Percentiles rank a stretch among this genome's conserved stretches.
Conservation (phyloP, 2,888 invertebrate species). For the Stenotaenia linearis region DNA sequence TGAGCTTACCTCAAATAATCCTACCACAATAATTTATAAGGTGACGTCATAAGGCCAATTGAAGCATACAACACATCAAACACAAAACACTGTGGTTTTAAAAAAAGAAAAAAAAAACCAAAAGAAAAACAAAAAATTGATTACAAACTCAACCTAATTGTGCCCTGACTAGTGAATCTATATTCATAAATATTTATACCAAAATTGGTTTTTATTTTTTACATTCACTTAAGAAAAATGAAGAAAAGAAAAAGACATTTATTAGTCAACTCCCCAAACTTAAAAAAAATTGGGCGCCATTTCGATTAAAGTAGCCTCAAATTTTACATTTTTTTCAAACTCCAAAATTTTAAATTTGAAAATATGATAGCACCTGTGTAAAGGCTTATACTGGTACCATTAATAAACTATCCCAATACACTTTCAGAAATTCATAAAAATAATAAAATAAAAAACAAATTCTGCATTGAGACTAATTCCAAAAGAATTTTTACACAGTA, state of each 20-base stretch:
- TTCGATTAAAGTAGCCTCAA: neutral
- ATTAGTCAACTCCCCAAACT: neutral
- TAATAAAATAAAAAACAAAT: neutral
- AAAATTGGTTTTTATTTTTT: neutral
- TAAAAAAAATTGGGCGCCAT: neutral
- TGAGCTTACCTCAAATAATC: neutral
- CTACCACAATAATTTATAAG: neutral
- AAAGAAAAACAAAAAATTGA: neutral
- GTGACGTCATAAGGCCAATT: constrained; percentile 5
- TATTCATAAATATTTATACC: neutral
- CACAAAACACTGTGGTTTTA: neutral
- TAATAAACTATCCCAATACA: neutral
- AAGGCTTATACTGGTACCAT: neutral
- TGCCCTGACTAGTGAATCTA: constrained; percentile 9
- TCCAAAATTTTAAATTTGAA: neutral
- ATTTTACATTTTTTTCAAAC: neutral
- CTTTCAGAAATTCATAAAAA: neutral
- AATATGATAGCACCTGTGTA: neutral
- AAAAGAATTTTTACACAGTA: neutral
- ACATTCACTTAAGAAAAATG: neutral
- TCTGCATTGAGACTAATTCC: neutral
- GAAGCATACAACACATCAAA: neutral
- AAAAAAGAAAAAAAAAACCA: neutral
- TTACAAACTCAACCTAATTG: constrained; percentile 4
- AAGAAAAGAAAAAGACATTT: neutral